Evolutionary conservation across 1,140 invertebrate genomes (phyloP), one percentile per base, ranked within the genome.

Genomic region (Brachionus calyciflorus): DNA sequence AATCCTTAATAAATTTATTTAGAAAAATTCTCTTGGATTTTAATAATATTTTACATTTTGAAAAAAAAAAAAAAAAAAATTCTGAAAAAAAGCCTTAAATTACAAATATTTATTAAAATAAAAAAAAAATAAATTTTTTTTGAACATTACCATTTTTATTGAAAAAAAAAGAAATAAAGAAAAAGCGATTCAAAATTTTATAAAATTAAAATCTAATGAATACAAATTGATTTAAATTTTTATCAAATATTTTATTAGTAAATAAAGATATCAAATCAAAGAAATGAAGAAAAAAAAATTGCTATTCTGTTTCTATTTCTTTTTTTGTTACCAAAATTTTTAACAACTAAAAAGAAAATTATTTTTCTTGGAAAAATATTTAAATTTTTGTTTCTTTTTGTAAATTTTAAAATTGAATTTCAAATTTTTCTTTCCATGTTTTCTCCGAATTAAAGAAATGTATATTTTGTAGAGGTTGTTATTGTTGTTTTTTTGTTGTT

Each of bases 171-270:
- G 37, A 60, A 28, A 19, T 26, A 60, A 60, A 37, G 37, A 6
- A 17, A 28, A 55, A 28, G n/a, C 19, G 30, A 37, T 33, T 33
- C 26, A 7, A 9, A 37, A 37, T 5, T 5, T 37, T 60, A 33
- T 60, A 28, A 40, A 60, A 60, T 60, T 40, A 60, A 60, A 60
- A 60, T 60, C 30, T 60, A 40, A 60, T 60, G 55, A 60, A 60
- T 60, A 60, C 55, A 60, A 60, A 60, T 60, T 60, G 55, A 60
- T 60, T 60, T 60, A 60, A 37, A 60, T 60, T 60, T 60, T n/a
- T 60, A 33, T 40, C 55, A 60, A 60, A 60, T 60, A 60, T 60
- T 60, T 60, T 60, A 60, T 60, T 14, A 60, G 55, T 33, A 60
- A 60, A 60, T 60, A 60, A 60, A 55, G 37, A 60, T 60, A 60